These are phyloP conservation scores for Glaucomys volans DNA, from an alignment of 2,113 vertebrate genomes.

Conservation along the genomic window DNA sequence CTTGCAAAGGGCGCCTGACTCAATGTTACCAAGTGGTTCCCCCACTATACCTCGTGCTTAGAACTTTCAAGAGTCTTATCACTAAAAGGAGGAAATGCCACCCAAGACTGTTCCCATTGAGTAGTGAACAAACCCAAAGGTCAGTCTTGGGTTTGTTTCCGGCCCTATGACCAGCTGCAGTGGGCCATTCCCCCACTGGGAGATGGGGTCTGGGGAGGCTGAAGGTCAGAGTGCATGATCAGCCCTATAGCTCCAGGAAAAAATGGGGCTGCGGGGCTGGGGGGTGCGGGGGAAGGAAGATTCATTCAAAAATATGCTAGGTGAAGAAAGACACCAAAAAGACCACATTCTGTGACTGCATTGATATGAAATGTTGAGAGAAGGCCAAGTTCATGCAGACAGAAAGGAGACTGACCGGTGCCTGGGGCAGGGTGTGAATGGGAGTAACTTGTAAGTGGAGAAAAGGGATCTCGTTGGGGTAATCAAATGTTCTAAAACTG, in stretches of 20 bases:
- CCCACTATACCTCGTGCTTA: not conserved
- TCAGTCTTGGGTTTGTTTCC: not conserved
- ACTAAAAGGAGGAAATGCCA: not conserved
- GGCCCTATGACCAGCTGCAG: not conserved
- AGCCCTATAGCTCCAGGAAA: not conserved
- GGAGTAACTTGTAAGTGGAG: not conserved
- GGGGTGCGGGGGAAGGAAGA: too few relatives aligned
- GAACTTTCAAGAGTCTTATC: not conserved
- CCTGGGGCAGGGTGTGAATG: not conserved
- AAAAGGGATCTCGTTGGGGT: not conserved
- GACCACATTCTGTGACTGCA: too few relatives aligned
- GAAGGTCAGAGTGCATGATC: not conserved
- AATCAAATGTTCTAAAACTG: not conserved
- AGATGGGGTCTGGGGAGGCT: not conserved
- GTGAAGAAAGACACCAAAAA: not conserved
- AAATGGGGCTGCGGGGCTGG: too few relatives aligned
- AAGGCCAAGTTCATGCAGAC: not conserved
- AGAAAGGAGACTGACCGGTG: not conserved
- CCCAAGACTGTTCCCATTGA: not conserved
- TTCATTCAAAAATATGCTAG: not conserved
- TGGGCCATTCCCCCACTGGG: too few relatives aligned
- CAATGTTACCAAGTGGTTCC: not conserved
- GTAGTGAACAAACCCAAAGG: not conserved
- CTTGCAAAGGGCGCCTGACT: accelerated
- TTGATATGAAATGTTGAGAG: not conserved